phyloP scores from a whole-genome alignment of 2,888 invertebrate genomes.

The Rotaria magnacalcarata region DNA sequence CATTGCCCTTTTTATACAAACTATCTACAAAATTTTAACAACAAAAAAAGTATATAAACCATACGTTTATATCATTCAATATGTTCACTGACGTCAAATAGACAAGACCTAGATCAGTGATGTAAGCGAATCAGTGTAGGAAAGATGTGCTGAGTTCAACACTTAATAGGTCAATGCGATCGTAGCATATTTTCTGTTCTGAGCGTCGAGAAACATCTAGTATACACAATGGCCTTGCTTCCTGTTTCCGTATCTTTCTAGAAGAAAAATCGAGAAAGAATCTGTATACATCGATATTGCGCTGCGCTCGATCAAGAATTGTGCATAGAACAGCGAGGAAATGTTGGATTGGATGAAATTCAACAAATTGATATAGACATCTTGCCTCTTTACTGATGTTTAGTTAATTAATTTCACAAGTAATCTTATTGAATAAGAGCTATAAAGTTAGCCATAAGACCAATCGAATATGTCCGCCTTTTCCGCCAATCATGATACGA shows the following conservation, averaged over 20 bases:
- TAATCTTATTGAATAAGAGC: too few species aligned
- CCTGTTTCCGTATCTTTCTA: not conserved
- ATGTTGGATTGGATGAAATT: not conserved
- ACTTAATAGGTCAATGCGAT: not conserved
- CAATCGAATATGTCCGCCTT: too few species aligned
- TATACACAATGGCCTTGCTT: not conserved
- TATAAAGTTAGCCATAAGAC: too few species aligned
- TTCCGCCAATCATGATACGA: too few species aligned
- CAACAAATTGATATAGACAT: not conserved
- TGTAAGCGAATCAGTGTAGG: too few species aligned
- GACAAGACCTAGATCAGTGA: too few species aligned
- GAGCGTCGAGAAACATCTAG: not conserved
- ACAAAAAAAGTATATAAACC: not conserved
- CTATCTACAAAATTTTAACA: not conserved
- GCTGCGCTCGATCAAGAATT: not conserved
- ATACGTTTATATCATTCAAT: not conserved
- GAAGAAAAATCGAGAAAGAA: not conserved
- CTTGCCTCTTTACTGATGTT: not conserved
- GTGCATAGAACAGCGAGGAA: not conserved
- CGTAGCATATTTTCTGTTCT: not conserved
- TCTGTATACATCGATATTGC: not conserved
- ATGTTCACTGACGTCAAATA: too few species aligned
- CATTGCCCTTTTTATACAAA: not conserved
- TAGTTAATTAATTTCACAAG: not conserved
- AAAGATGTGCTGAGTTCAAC: not conserved